Evolutionary conservation across 2,888 invertebrate species (phyloP), one percentile per base, ranked within the genome.

Genomic region (Abrostola tripartita): DNA sequence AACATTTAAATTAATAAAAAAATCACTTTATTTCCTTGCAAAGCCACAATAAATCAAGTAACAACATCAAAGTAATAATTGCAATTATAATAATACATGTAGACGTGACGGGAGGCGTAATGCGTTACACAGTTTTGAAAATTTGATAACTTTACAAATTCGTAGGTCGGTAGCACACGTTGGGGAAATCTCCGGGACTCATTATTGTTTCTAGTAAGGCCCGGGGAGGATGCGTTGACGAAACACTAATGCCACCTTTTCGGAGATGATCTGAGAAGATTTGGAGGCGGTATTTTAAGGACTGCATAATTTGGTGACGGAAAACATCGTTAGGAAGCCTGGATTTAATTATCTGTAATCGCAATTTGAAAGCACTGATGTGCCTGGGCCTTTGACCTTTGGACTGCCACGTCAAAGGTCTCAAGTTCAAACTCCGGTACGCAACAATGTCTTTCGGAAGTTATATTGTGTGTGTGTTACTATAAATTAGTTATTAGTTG

Each of bases 61-160:
- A 53, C 42, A 56, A 53, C 55, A 66, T 44, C 61, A 69, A 76
- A 71, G 76, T 82, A 79, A 83, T 89, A 88, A 92, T 91, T 91
- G 90, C 89, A 90, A 91, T 91, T 90, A 92, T 92, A 93, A 93
- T 93, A 92, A 93, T 84, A 81, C 81, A 77, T 70, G 80, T 65
- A 70, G 52, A 68, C 68, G 83, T 84, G 86, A 84, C 81, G 78
- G 74, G 69, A 72, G 69, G 61, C 76, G 65, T 92, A 92, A 92
- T 90, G 93, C 91, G 92, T 92, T 89, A 90, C 82, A 85, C 91
- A 90, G 93, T 92, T 94, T 91, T 94, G 93, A 93, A 94, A 94
- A 91, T 94, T 94, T 94, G 92, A 94, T 94, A 94, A 94, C 90
- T 94, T 94, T 92, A 91, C 91, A 90, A 93, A 93, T 93, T 91